Evolutionary conservation across 2,888 invertebrate species (phyloP).

Genomic region (Ptilodon capucinus): DNA sequence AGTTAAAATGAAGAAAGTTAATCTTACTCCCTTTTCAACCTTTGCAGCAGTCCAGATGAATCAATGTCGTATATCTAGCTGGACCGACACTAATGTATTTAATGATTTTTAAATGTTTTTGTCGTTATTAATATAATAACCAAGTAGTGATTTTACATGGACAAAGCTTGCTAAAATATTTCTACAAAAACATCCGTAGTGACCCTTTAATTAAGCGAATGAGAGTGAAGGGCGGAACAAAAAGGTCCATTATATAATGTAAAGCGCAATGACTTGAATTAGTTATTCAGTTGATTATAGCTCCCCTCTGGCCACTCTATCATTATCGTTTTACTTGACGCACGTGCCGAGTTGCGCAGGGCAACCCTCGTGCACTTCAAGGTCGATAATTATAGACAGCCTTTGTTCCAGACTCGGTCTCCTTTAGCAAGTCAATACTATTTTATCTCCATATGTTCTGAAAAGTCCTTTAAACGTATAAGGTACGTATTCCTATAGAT

Average conservation of each 20-base stretch:
- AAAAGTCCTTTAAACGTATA: too few species aligned
- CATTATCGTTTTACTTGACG: constrained; percentile 74
- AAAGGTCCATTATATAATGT: constrained; percentile 65
- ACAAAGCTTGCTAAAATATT: constrained; percentile 51
- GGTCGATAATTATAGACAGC: constrained; percentile 72
- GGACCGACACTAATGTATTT: not conserved
- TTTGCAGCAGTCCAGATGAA: constrained; percentile 27
- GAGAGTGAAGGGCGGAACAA: constrained; percentile 62
- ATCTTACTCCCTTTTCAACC: constrained; percentile 40
- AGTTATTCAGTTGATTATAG: constrained; percentile 79
- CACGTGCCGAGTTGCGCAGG: constrained; percentile 70
- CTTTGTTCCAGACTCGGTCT: constrained; percentile 51
- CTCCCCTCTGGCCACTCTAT: constrained; percentile 77
- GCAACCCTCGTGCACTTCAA: constrained; percentile 68
- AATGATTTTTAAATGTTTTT: constrained; percentile 17
- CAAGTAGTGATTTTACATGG: not conserved
- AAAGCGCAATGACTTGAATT: constrained; percentile 78
- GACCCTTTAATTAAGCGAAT: constrained; percentile 43
- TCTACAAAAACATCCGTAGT: constrained; percentile 57
- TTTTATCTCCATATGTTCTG: constrained; percentile 29
- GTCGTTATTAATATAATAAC: constrained; percentile 1
- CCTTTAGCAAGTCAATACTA: constrained; percentile 40
- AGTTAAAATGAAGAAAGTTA: constrained; percentile 24
- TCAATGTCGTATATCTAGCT: constrained; percentile 23
- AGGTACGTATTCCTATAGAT: too few species aligned